Evolutionary conservation across 2,888 invertebrate genomes (phyloP).

Genomic region (Arrhopalites spinosus): DNA sequence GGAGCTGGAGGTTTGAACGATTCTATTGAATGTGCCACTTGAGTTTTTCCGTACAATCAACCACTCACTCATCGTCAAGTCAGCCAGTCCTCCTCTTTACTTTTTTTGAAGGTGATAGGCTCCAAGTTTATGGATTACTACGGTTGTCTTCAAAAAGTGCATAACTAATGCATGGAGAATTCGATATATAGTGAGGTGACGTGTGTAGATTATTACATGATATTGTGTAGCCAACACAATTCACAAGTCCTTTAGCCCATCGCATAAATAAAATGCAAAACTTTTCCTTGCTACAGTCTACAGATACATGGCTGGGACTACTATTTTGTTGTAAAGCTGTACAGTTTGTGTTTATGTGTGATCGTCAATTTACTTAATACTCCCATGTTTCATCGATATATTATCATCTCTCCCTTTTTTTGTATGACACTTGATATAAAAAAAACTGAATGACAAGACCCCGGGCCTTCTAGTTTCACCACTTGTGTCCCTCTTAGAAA

Average conservation of each 20-base stretch:
- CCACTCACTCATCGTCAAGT: slow-evolving; percentile 1
- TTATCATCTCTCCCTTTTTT: neutral
- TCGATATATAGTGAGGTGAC: neutral
- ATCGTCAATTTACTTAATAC: slow-evolving; percentile 20
- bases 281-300: no score
- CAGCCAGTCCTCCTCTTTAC: neutral
- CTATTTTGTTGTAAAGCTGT: no score
- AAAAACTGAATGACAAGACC: neutral
- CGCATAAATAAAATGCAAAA: neutral
- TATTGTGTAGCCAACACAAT: neutral
- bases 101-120: neutral
- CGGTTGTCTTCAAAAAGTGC: slow-evolving; percentile 19
- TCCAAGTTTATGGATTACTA: slow-evolving; percentile 16
- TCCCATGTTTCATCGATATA: slow-evolving; percentile 25
- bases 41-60: slow-evolving; percentile 16
- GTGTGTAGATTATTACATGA: neutral
- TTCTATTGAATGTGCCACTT: slow-evolving; percentile 15
- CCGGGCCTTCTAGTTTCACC: neutral
- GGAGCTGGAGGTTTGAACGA: neutral
- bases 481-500: no score
- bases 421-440: neutral
- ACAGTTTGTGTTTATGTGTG: neutral
- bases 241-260: neutral
- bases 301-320: no score
- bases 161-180: slow-evolving; percentile 19